A percentile compares a stretch with the other conserved stretches of the same genome.
Conservation (phyloP, 2,113 vertebrate species). For the Pycnonotus jocosus region DNA sequence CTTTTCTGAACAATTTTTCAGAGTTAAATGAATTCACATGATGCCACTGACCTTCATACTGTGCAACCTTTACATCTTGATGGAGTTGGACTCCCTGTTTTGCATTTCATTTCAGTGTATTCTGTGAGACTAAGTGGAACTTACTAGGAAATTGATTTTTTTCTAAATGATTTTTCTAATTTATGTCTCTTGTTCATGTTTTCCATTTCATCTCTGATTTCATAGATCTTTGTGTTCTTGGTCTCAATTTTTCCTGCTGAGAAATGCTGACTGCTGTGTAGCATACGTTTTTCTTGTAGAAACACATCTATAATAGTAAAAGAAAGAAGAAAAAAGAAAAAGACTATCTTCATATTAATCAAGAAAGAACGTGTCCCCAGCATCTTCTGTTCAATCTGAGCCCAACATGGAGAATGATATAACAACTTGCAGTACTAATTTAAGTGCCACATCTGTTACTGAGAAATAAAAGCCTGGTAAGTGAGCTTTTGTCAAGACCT, state of each 20-base stretch:
- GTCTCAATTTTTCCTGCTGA: slow-evolving; percentile 31
- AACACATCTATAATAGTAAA: not conserved
- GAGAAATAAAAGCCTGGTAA: not conserved
- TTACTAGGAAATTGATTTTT: slow-evolving; percentile 52
- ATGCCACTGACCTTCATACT: not conserved
- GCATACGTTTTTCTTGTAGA: not conserved
- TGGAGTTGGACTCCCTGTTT: slow-evolving; percentile 22
- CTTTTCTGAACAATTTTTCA: slow-evolving; percentile 7
- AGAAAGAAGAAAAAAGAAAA: not conserved
- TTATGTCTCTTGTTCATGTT: slow-evolving; percentile 25
- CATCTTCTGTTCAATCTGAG: not conserved
- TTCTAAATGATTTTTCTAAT: slow-evolving; percentile 48
- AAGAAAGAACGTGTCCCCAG: not conserved
- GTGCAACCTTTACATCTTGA: slow-evolving; percentile 19
- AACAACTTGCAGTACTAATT: not conserved
- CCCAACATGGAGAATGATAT: not conserved
- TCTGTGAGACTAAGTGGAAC: slow-evolving; percentile 44
- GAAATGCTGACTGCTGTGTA: slow-evolving; percentile 10
- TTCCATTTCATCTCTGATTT: slow-evolving; percentile 38
- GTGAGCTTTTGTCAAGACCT: not conserved
- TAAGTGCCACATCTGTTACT: not conserved
- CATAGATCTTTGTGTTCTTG: slow-evolving; percentile 10
- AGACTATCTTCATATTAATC: not conserved
- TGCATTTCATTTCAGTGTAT: slow-evolving; percentile 36
- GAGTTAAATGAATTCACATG: slow-evolving; percentile 10